Evolutionary conservation across 2,888 invertebrate genomes (phyloP).

Genomic region (Leucophora obtusa): DNA sequence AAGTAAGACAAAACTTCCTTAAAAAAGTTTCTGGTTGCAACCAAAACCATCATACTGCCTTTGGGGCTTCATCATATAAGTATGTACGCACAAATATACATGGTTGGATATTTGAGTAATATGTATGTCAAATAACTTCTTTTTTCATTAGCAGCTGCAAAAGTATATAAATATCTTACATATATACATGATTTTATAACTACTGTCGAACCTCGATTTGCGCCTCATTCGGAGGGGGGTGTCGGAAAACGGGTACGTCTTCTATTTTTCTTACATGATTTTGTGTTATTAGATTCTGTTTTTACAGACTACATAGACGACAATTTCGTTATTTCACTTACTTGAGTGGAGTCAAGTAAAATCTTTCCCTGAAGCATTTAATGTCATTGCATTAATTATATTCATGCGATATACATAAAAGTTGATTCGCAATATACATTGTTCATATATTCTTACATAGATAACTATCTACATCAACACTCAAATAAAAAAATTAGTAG

Average conservation of each 20-base stretch:
- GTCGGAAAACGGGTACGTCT: too few relatives aligned
- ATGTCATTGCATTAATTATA: too few relatives aligned
- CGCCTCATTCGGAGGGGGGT: too few relatives aligned
- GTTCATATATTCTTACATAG: too few relatives aligned
- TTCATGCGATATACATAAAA: too few relatives aligned
- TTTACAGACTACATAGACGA: neutral
- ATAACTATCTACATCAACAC: neutral
- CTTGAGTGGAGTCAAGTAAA: neutral
- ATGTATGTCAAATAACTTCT: slow-evolving; percentile 2
- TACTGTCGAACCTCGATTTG: too few relatives aligned
- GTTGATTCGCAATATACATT: too few relatives aligned
- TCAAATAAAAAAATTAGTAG: too few relatives aligned
- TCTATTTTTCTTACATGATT: too few relatives aligned
- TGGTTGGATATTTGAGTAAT: neutral
- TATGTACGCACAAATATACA: neutral
- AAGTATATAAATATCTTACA: neutral
- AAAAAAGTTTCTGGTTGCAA: slow-evolving; percentile 3
- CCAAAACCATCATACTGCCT: slow-evolving; percentile 1
- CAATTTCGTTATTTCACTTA: neutral
- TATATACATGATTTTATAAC: neutral
- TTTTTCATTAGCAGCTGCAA: neutral
- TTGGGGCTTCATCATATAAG: slow-evolving; percentile 9
- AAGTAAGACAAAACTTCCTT: neutral
- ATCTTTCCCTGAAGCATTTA: too few relatives aligned
- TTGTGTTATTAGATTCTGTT: neutral